Evolutionary conservation across 35 echinoderm and acorn worm species (phyloP), one percentile per base, ranked within the genome.

Genomic region (Ophiothrix spiculata): DNA sequence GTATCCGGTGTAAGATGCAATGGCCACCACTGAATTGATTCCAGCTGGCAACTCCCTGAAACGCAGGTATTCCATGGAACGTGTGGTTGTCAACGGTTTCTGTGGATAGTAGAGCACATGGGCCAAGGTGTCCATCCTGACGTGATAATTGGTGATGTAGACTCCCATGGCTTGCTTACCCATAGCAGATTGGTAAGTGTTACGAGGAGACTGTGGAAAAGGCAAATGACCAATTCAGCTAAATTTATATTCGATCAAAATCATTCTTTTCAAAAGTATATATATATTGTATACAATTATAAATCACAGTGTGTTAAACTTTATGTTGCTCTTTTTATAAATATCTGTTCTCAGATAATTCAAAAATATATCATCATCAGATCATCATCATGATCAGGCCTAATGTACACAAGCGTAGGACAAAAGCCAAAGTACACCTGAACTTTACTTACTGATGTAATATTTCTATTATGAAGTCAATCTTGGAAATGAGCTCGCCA

Each of bases 151-250:
- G 45, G 95, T 98, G 85, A 98, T 98, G 95, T 98, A 98, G 35
- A 98, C 92, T 17, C 95, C 95, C 95, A 98, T 98, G 78, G 95
- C 95, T 64, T 98, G 95, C 77, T 98, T 98, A 40, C 95, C 95
- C 95, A 98, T 98, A 91, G 95, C 95, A 31, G 95, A 98, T 39
- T 98, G 95, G 95, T 98, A 98, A 39, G 95, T 98, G 92, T 98
- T 98, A 91, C 95, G 91, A 3, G 95, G 95, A 19, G 95, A 98
- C 95, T 98, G 86, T 0, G 42, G 64, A 79, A 56, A 41, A 25
- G 32, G 82, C 56, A 32, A 33, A 1, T 10, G 0, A 31, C 28
- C 45, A 33, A 83, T 56, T 11, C 45, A 11, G 33, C 25, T 75
- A n/a, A n/a, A 31, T 75, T n/a, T 75, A 10, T 6, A 31, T 15